Evolutionary conservation across 2,113 vertebrate genomes (phyloP).

Genomic region (Cnemophilus loriae): DNA sequence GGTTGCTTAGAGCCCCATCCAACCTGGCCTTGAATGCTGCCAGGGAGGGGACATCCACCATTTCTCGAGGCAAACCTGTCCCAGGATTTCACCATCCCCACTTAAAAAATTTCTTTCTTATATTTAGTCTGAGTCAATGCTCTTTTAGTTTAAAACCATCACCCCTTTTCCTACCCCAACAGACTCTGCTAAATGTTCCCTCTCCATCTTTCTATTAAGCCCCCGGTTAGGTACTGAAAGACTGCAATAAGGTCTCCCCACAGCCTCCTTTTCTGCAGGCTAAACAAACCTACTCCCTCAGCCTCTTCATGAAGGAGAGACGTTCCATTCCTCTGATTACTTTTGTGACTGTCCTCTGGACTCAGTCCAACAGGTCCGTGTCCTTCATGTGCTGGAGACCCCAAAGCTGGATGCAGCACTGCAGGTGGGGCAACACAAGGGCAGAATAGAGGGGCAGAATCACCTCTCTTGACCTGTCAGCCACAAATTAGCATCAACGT

Average conservation of each 20-base stretch:
- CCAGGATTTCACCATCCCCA: neutral
- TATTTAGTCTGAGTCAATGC: neutral
- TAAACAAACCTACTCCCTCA: neutral
- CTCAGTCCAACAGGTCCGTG: fast-evolving
- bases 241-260: neutral
- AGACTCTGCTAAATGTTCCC: neutral
- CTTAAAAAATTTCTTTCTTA: neutral
- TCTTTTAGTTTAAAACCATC: neutral
- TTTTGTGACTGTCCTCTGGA: neutral
- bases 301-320: neutral
- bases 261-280: neutral
- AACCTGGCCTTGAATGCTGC: neutral
- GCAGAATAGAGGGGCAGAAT: neutral
- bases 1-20: neutral
- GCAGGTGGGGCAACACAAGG: fast-evolving
- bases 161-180: neutral
- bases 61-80: neutral
- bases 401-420: neutral
- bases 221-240: neutral
- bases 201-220: neutral
- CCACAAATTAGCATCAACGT: neutral
- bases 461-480: neutral
- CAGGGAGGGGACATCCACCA: neutral
- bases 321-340: neutral
- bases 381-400: neutral